phyloP scores from a whole-genome alignment of 2,113 vertebrate genomes.

The Pelodiscus sinensis region DNA sequence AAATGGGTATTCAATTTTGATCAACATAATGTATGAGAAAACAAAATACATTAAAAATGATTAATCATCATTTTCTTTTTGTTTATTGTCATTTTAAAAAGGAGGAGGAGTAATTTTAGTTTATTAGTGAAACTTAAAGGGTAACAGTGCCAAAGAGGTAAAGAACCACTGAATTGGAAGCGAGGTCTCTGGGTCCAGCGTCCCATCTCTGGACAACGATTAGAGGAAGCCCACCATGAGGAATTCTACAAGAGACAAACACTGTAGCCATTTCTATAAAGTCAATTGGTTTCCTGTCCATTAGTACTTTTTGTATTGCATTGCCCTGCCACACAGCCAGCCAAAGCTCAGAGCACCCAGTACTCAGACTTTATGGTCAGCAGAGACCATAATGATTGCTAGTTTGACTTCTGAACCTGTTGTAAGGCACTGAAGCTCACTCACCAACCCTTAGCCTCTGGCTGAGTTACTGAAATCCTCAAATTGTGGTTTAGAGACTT shows the following conservation, averaged over 20 bases:
- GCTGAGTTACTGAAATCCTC: background rate
- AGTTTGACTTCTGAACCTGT: background rate
- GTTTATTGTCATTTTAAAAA: no score
- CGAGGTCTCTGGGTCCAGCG: background rate
- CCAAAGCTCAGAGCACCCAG: background rate
- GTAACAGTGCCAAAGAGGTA: no score
- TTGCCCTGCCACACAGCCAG: background rate
- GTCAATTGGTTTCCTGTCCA: background rate
- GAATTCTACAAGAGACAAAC: background rate
- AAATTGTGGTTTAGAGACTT: background rate
- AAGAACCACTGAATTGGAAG: no score
- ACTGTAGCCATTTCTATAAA: background rate
- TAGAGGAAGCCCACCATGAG: background rate
- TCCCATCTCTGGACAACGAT: background rate
- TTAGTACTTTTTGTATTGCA: background rate
- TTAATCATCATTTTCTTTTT: no score
- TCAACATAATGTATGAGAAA: no score
- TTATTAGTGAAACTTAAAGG: no score
- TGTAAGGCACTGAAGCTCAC: background rate
- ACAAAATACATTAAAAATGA: no score
- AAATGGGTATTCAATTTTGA: no score
- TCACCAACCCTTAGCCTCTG: background rate
- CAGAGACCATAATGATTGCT: background rate
- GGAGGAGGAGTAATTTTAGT: no score
- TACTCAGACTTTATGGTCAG: background rate